phyloP scores from a whole-genome alignment of 1,140 invertebrate species.

The Dendrolimus kikuchii region DNA sequence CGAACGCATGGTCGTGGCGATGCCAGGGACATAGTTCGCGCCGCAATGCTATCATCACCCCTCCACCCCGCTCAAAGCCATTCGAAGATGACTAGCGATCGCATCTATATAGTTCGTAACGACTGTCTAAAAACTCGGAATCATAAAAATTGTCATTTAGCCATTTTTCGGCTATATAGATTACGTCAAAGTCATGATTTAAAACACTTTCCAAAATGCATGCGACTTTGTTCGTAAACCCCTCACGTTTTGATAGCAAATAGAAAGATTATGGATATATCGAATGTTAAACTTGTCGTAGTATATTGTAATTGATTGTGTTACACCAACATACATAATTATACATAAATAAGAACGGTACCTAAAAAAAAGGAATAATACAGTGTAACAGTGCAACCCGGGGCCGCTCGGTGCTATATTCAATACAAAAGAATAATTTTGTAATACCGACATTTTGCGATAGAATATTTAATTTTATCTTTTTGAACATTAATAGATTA shows the following conservation, averaged over 20 bases:
- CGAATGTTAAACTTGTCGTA: neutral
- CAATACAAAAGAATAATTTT: no score
- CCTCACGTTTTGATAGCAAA: slow-evolving; percentile 2
- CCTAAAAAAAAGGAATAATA: no score
- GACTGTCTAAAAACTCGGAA: neutral
- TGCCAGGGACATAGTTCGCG: neutral
- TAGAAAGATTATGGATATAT: neutral
- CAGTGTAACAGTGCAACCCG: no score
- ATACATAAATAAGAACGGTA: neutral
- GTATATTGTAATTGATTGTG: neutral
- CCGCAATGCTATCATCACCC: neutral
- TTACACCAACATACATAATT: no score
- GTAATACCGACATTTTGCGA: no score
- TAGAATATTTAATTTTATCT: no score
- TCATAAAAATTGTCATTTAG: neutral
- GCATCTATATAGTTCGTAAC: neutral
- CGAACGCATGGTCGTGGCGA: neutral
- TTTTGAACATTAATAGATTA: no score
- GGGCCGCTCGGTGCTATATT: no score
- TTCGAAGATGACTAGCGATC: neutral
- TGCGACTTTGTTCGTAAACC: neutral
- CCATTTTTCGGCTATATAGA: neutral
- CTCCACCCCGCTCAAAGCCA: neutral
- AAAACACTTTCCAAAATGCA: neutral
- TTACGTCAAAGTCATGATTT: neutral